phyloP scores from a whole-genome alignment of 2,888 invertebrate genomes.

The Toxonevra muliebris region DNA sequence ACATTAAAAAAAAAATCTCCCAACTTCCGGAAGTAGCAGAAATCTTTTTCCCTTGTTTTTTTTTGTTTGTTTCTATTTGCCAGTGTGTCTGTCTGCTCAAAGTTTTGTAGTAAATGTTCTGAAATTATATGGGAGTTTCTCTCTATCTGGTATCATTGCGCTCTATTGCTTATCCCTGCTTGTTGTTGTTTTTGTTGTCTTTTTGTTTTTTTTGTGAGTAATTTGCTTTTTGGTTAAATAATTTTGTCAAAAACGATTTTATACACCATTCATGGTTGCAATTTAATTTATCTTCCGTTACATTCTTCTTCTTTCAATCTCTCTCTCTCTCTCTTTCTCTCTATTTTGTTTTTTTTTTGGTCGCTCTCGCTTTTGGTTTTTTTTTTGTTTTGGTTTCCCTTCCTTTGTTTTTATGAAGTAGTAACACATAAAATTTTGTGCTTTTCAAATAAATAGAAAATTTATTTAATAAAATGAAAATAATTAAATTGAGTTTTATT shows the following conservation, averaged over 20 bases:
- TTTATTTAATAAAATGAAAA: constrained; percentile 30
- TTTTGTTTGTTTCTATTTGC: background rate
- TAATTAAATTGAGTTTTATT: constrained; percentile 35
- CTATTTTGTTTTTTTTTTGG: background rate
- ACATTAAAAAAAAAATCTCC: background rate
- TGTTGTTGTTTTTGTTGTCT: constrained; percentile 17
- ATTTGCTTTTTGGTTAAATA: constrained; percentile 27
- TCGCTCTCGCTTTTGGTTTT: background rate
- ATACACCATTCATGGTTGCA: constrained; percentile 17
- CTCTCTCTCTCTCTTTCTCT: background rate
- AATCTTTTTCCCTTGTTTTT: background rate
- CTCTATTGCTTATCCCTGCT: background rate
- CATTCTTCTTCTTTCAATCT: background rate
- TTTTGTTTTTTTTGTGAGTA: constrained; percentile 11
- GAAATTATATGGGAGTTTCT: constrained; percentile 20
- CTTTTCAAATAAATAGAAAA: constrained; percentile 24
- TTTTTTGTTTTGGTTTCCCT: background rate
- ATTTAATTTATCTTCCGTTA: constrained; percentile 21
- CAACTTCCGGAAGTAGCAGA: background rate
- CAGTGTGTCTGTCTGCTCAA: background rate
- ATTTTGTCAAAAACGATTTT: constrained; percentile 29
- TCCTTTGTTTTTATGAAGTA: background rate
- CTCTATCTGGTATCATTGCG: background rate
- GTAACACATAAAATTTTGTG: too few species aligned
- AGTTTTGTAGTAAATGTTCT: too few species aligned